These are phyloP conservation scores for Zophobas atratus DNA, from an alignment of 1,140 invertebrate species.

Conservation along the genomic window DNA sequence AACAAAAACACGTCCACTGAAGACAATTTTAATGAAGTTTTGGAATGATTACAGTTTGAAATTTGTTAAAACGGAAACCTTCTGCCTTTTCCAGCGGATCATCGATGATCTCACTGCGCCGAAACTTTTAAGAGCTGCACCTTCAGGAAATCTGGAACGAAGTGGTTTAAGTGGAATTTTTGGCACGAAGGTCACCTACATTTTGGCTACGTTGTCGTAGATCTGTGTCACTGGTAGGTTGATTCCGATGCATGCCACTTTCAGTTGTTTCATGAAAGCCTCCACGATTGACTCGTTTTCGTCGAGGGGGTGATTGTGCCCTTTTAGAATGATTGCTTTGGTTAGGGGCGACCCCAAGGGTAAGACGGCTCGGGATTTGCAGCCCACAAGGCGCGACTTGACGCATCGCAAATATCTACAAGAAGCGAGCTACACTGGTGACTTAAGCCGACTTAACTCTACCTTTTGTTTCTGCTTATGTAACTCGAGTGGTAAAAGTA, in stretches of 20 bases:
- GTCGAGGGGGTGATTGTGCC: conserved; percentile 54
- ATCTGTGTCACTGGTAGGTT: neutral
- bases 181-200: neutral
- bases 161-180: too few species aligned
- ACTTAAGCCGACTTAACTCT: neutral
- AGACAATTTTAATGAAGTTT: neutral
- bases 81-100: neutral
- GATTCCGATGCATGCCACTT: neutral
- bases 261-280: neutral
- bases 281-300: neutral
- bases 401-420: conserved; percentile 6
- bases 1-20: too few species aligned
- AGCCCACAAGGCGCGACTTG: neutral
- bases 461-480: neutral
- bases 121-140: neutral
- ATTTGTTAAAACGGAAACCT: neutral
- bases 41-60: neutral
- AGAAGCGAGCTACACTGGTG: neutral
- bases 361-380: neutral
- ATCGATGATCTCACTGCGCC: neutral
- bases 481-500: conserved; percentile 3
- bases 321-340: neutral
- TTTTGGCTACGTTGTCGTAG: conserved; percentile 1
- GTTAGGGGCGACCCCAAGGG: neutral
- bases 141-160: neutral